Evolutionary conservation across 2,888 invertebrate genomes (phyloP), one percentile per base, ranked within the genome.

Genomic region (Helicoverpa assulta): DNA sequence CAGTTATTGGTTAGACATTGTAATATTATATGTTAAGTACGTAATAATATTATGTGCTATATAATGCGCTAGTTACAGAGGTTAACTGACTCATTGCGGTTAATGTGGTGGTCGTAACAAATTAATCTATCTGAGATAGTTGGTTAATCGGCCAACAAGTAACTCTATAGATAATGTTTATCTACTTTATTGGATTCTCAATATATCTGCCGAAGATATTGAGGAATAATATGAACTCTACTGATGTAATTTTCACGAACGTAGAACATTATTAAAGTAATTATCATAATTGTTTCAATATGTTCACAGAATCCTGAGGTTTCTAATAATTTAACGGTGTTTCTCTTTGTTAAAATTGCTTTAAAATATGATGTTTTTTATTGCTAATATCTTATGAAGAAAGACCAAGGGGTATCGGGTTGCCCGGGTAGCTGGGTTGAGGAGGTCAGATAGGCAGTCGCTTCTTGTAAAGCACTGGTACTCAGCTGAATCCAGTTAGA

Each of bases 71-170:
- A 63, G 62, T 59, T 64, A 58, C 59, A 56, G 37, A 55, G 26
- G 64, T n/a, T 61, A 67, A 79, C 52, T 67, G 53, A 78, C 55
- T 78, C 60, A 53, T 78, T 73, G 79, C 18, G 79, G 74, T 66
- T 73, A 66, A 78, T 74, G 74, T 53, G 60, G 79, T 61, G 60
- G 74, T 74, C 66, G 67, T 74, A 73, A 74, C 66, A 60, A 73
- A 73, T 78, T 73, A 78, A 73, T 78, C 66, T 65, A 73, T 65
- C 79, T 53, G 52, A 53, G 52, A 52, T 73, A 78, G 53, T 57
- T 58, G 52, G 70, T 61, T 61, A 33, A 37, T 37, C 10, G 19
- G 47, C 21, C 8, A 12, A 33, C 47, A 7, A 21, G 14, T 57
- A 47, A 14, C 2, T 29, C 6, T 29, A 29, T 66, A 50, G 40